Base-by-base conservation (phyloP, 2,888 invertebrate genomes). In the Amphiduros pacificus region DNA sequence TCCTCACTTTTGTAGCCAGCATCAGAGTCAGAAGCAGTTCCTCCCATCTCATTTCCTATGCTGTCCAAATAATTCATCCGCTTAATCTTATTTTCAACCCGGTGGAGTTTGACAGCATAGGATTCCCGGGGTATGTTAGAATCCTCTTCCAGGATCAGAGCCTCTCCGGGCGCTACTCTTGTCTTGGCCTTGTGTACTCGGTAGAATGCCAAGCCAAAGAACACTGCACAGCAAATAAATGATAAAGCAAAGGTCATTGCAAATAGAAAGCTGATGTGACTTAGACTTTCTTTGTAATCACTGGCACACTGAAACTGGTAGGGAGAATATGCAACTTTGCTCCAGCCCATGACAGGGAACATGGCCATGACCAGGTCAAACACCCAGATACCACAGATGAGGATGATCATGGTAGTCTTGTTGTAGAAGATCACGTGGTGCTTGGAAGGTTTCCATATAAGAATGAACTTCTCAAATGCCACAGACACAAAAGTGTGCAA, bases 271-370 rank as follows among this genome's bases (percentile, higher is more conserved):
- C 70, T 68, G 53, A 73, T 63, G 26, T 73, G 72, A 6, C 73
- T 62, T 1, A 56, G 60, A 28, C 68, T 68, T 40, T 63, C 51
- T 29, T 66, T 67, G 54, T 67, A 67, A 29, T 73, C 68, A 22
- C 70, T 61, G 9, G 68, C 67, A 56, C 74, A 76, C 44, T 74
- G 73, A 55, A 71, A 70, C 56, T 74, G 72, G 6, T 61, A 57
- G 1, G 62, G 29, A 36, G 68, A 70, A 61, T 66, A 75, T 6
- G 54, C 49, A 4, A 65, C 41, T 27, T 62, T 53, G 29, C 73
- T 72, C 73, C 73, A 76, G 17, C 72, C 73, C 61, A 71, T 68
- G 9, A 70, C 24, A 2, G 74, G 70, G 55, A 73, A 71, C 2
- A 72, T 41, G 6, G 74, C 70, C 26, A 73, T 64, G 5, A 70